phyloP scores from a whole-genome alignment of 1,140 invertebrate species.

The Drosophila serrata region DNA sequence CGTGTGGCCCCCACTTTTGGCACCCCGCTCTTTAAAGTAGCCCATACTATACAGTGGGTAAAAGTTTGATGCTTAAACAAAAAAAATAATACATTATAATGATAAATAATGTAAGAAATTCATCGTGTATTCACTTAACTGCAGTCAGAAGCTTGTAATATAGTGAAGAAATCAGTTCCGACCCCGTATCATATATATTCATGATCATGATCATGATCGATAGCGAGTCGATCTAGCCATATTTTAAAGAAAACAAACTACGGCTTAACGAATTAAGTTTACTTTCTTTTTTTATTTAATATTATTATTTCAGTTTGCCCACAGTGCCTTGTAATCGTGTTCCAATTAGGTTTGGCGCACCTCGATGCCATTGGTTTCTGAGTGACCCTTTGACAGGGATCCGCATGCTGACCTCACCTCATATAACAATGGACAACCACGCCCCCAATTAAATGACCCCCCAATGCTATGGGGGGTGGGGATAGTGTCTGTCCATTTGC shows the following conservation, averaged over 20 bases:
- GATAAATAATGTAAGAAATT: no score
- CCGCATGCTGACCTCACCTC: slow-evolving; percentile 37
- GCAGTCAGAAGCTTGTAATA: no score
- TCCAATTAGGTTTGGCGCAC: slow-evolving; percentile 33
- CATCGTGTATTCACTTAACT: no score
- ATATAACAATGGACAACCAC: slow-evolving; percentile 21
- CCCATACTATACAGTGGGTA: not conserved
- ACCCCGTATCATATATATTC: no score
- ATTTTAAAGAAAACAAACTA: no score
- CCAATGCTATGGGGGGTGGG: slow-evolving; percentile 4
- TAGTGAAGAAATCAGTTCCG: no score
- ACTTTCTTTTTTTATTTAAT: no score
- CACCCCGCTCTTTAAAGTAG: not conserved
- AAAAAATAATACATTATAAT: not conserved
- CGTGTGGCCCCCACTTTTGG: slow-evolving; percentile 1
- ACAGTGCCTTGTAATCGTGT: not conserved
- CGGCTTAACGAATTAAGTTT: no score
- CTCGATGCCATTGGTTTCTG: slow-evolving; percentile 23
- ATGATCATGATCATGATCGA: no score
- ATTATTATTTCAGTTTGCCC: not conserved
- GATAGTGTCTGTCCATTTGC: slow-evolving; percentile 2
- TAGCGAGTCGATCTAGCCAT: no score
- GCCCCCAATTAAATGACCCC: slow-evolving; percentile 29
- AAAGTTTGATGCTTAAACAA: not conserved
- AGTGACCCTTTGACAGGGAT: slow-evolving; percentile 22